Evolutionary conservation across 1,140 invertebrate genomes (phyloP).

Genomic region (Adelges cooleyi): DNA sequence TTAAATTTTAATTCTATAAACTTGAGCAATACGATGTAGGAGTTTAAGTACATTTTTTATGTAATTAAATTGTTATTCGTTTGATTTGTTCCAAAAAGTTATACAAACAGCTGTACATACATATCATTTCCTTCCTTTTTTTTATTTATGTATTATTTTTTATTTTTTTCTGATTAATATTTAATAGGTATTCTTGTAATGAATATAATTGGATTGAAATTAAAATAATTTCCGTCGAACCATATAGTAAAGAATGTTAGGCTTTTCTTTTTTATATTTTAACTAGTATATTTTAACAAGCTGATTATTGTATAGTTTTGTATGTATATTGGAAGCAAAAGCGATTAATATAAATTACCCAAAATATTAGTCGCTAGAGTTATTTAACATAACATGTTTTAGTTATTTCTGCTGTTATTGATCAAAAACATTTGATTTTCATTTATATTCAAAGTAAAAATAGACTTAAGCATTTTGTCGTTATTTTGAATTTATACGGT

Average conservation of each 20-base stretch:
- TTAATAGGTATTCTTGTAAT: background rate
- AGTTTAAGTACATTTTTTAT: background rate
- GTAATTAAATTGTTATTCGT: conserved; percentile 5
- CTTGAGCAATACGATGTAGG: background rate
- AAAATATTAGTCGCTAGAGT: too few species aligned
- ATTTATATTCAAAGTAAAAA: background rate
- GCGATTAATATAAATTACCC: too few species aligned
- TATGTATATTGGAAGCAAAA: too few species aligned
- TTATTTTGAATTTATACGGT: conserved; percentile 19
- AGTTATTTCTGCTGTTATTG: too few species aligned
- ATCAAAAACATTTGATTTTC: too few species aligned
- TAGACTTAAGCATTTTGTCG: conserved; percentile 22
- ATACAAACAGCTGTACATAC: conserved; percentile 18
- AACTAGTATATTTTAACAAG: too few species aligned
- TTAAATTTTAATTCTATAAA: background rate
- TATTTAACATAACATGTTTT: too few species aligned
- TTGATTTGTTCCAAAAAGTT: conserved; percentile 11
- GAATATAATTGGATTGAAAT: too few species aligned
- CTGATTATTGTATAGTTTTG: too few species aligned
- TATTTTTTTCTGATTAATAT: background rate
- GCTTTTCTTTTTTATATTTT: too few species aligned
- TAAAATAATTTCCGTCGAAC: too few species aligned
- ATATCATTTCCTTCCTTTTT: conserved; percentile 15
- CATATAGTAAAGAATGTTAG: too few species aligned
- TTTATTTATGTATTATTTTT: background rate